phyloP scores from a whole-genome alignment of 2,888 invertebrate species.

The Drosophila lacicola region DNA sequence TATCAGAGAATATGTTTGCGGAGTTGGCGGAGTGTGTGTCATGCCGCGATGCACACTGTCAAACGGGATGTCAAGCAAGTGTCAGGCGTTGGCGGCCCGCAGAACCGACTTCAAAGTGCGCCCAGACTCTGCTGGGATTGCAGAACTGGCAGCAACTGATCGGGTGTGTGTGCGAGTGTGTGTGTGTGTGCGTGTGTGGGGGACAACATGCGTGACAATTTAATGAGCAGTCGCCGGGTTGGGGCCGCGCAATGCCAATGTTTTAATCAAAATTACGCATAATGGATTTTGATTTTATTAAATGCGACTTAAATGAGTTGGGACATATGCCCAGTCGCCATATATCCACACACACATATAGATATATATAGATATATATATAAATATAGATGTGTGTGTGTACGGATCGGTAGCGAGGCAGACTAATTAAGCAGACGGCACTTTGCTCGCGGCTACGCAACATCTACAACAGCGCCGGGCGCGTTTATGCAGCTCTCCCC shows the following conservation, averaged over 20 bases:
- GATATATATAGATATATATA: not conserved
- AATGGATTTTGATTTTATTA: constrained; percentile 81
- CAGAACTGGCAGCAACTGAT: constrained; percentile 2
- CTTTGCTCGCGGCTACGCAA: constrained; percentile 79
- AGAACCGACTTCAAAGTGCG: constrained; percentile 67
- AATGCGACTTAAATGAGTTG: constrained; percentile 80
- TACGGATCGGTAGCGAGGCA: constrained; percentile 36
- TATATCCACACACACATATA: not conserved
- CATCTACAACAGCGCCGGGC: constrained; percentile 75
- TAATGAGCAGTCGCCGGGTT: constrained; percentile 78
- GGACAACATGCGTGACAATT: constrained; percentile 84
- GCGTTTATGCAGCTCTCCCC: constrained; percentile 30
- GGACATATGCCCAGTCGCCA: constrained; percentile 33
- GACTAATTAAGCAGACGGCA: constrained; percentile 81
- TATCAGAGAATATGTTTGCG: constrained; percentile 6
- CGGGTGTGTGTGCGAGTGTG: constrained; percentile 4
- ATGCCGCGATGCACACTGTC: constrained; percentile 73
- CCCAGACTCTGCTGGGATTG: constrained; percentile 5
- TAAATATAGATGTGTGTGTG: not conserved
- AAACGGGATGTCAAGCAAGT: constrained; percentile 73
- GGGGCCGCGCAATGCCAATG: constrained; percentile 56
- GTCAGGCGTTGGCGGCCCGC: constrained; percentile 69
- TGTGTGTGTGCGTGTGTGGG: constrained; percentile 28
- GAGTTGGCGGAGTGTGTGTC: constrained; percentile 60
- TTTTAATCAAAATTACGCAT: constrained; percentile 79